A percentile compares a stretch with the other conserved stretches of the same genome.
Evolutionary conservation across 2,888 invertebrate species (phyloP).

Genomic region (Scaeva pyrastri): DNA sequence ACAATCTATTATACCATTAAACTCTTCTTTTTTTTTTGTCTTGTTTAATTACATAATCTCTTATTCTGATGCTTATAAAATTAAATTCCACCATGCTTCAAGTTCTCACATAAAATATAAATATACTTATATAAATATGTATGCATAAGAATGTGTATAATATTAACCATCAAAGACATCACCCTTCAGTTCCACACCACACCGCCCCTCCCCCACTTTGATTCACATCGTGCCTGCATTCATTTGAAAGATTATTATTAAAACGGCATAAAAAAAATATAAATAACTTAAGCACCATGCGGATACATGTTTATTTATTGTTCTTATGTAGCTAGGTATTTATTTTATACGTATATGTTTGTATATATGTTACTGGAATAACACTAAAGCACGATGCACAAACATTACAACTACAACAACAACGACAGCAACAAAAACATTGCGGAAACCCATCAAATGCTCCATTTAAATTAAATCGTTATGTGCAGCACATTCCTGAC

Average conservation of each 20-base stretch:
- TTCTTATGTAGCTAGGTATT: constrained; percentile 13
- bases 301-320: constrained; percentile 29
- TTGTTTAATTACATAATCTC: constrained; percentile 37
- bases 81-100: constrained; percentile 5
- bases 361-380: constrained; percentile 18
- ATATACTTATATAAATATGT: constrained; percentile 1
- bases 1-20: constrained; percentile 10
- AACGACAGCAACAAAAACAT: constrained; percentile 18
- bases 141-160: constrained; percentile 5
- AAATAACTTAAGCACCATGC: constrained; percentile 18
- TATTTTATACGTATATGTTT: too few relatives aligned
- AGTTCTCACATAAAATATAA: neutral
- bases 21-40: too few relatives aligned
- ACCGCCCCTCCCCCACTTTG: neutral
- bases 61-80: neutral
- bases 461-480: constrained; percentile 66
- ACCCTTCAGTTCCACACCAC: neutral
- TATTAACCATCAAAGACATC: constrained; percentile 11
- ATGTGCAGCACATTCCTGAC: constrained; percentile 64
- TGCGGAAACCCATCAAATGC: constrained; percentile 64
- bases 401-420: neutral
- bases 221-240: neutral
- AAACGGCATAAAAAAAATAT: neutral
- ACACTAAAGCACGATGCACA: constrained; percentile 11
- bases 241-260: constrained; percentile 14